Evolutionary conservation across 2,797 vertebrate species (phyloP), one percentile per base, ranked within the genome.

Genomic region (Pelodytes ibericus): DNA sequence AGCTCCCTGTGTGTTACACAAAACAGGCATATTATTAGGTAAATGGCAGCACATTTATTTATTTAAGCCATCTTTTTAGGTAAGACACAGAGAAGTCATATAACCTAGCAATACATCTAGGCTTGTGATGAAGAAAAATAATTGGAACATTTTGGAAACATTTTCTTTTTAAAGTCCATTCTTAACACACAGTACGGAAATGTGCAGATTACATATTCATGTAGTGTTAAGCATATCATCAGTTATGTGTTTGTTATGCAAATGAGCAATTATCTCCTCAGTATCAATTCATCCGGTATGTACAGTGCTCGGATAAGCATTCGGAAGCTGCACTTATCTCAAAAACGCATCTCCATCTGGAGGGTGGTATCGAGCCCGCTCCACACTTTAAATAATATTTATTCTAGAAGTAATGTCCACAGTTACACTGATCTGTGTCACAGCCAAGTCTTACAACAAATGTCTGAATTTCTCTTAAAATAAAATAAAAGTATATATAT

Each of bases 201-300:
- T 53, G 49, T 22, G 49, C 49, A 53, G 22, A 53, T 47, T 47
- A n/a, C 44, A 47, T 47, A 47, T 47, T 47, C 44, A 47, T 53
- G 49, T 24, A 53, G 49, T 8, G 11, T 53, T 53, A 53, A 53
- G 24, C 49, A 53, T 44, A 44, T 53, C 49, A 53, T 53, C 49
- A 53, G 49, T 53, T 53, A 53, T 53, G 49, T 22, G 11, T 22
- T 53, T 53, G 49, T 53, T 20, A 53, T 53, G 49, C 49, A 53
- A 53, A 53, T 53, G 49, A 53, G n/a, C 49, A 53, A 53, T 53
- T 53, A 53, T 53, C 49, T 53, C 22, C 49, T 53, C 49, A 53
- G 16, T 53, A 53, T 53, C 20, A 53, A 53, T 53, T 24, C 20
- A 53, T 53, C 20, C 49, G n/a, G 49, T 16, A 53, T 16, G 11